Evolutionary conservation across 2,113 vertebrate species (phyloP).

Genomic region (Eolophus roseicapilla): DNA sequence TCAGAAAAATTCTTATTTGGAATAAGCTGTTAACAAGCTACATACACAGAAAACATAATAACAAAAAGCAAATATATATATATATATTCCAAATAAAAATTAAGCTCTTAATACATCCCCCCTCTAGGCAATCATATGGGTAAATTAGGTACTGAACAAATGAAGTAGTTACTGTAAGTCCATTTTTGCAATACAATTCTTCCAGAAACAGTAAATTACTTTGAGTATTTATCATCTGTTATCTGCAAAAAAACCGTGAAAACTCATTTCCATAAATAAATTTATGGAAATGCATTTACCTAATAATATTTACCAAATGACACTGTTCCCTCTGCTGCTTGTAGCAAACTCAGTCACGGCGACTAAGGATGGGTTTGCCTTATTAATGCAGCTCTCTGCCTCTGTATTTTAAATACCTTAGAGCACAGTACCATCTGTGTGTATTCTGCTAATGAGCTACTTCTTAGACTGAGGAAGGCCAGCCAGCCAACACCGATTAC

Average conservation of each 20-base stretch:
- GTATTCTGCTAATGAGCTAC: conserved; percentile 73
- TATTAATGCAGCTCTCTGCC: conserved; percentile 60
- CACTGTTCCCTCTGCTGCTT: conserved; percentile 29
- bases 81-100: conserved; percentile 42
- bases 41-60: background rate
- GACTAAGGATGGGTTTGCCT: conserved; percentile 33
- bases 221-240: conserved; percentile 41
- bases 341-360: conserved; percentile 10
- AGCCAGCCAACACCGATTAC: conserved; percentile 69
- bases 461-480: conserved; percentile 58
- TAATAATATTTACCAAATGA: conserved; percentile 57
- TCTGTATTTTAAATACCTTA: conserved; percentile 69
- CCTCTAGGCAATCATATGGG: conserved; percentile 49
- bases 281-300: conserved; percentile 51
- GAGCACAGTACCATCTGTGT: conserved; percentile 72
- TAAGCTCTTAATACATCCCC: background rate
- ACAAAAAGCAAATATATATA: background rate
- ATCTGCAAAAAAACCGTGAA: conserved; percentile 19
- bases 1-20: background rate
- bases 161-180: background rate
- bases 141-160: conserved; percentile 60
- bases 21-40: conserved; percentile 24
- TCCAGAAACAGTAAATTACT: conserved; percentile 47
- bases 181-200: conserved; percentile 24
- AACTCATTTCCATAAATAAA: conserved; percentile 5